Conservation (phyloP, 2,113 vertebrate species). For the Pontoporia blainvillei region DNA sequence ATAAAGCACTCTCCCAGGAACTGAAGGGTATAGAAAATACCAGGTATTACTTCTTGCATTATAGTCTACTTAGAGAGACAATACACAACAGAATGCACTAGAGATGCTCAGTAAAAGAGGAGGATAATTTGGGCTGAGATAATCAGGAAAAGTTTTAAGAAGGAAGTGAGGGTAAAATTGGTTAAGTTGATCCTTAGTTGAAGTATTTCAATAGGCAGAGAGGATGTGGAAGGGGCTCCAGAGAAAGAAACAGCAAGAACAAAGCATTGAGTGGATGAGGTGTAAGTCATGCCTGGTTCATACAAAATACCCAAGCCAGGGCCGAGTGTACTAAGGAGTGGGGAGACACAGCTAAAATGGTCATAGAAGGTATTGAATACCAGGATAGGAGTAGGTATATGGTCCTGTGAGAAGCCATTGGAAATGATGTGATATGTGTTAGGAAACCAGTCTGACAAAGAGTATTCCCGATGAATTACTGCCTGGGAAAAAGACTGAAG, state of each 20-base stretch:
- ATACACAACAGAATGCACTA: neutral
- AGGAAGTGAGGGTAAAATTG: neutral
- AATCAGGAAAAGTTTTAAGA: neutral
- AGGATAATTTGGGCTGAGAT: neutral
- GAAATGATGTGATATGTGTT: neutral
- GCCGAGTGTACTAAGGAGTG: accelerated
- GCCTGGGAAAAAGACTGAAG: neutral
- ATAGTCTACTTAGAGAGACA: neutral
- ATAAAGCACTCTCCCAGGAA: neutral
- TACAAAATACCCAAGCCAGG: neutral
- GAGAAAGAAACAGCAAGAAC: neutral
- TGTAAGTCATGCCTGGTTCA: neutral
- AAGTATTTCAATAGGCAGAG: neutral
- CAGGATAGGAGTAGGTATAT: neutral
- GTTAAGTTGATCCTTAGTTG: neutral
- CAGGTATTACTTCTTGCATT: neutral
- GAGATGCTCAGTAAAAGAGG: neutral
- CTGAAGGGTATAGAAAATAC: neutral
- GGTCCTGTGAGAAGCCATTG: neutral
- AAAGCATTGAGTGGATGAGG: neutral
- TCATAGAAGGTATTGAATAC: neutral
- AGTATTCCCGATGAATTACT: neutral
- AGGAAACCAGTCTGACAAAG: neutral
- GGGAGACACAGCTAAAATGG: neutral
- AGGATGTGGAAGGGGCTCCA: neutral